Percentiles rank a stretch among this genome's conserved stretches.
These are phyloP conservation scores for Brachyhypopomus gauderio DNA, from an alignment of 2,113 vertebrate species.

Conservation along the genomic window DNA sequence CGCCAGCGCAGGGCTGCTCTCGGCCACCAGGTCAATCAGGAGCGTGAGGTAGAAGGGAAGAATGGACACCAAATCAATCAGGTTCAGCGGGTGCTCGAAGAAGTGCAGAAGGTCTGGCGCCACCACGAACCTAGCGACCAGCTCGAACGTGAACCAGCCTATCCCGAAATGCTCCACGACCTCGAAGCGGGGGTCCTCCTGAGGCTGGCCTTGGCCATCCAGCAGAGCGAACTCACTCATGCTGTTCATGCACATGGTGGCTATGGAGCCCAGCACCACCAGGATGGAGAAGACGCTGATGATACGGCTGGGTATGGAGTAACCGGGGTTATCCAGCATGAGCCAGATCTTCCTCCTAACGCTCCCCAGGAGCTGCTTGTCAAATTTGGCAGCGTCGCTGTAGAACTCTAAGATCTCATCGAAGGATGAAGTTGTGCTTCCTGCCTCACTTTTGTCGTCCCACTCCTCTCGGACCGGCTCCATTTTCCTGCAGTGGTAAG, in stretches of 20 bases:
- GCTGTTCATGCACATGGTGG: slow-evolving; percentile 97
- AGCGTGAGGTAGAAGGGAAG: slow-evolving; percentile 95
- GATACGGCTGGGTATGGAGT: slow-evolving; percentile 88
- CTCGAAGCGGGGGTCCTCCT: slow-evolving; percentile 91
- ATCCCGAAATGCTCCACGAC: slow-evolving; percentile 94
- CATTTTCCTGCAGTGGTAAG: slow-evolving; percentile 91
- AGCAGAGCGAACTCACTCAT: slow-evolving; percentile 86
- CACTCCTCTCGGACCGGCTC: slow-evolving; percentile 86
- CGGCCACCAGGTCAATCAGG: slow-evolving; percentile 88
- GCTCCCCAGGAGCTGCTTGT: slow-evolving; percentile 86
- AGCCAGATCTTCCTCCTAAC: slow-evolving; percentile 89
- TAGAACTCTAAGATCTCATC: slow-evolving; percentile 95
- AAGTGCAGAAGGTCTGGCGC: slow-evolving; percentile 90
- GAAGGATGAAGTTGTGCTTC: slow-evolving; percentile 90
- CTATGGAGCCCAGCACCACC: slow-evolving; percentile 92
- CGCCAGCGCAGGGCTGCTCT: slow-evolving; percentile 87
- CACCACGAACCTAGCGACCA: slow-evolving; percentile 87
- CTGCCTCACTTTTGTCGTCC: slow-evolving; percentile 90
- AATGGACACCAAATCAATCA: slow-evolving; percentile 95
- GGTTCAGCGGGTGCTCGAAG: slow-evolving; percentile 89
- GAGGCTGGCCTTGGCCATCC: slow-evolving; percentile 77
- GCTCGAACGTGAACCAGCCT: slow-evolving; percentile 96
- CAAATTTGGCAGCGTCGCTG: slow-evolving; percentile 90
- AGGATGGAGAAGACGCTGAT: slow-evolving; percentile 93
- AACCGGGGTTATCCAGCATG: slow-evolving; percentile 93